These are phyloP conservation scores for Oligia latruncula DNA, from an alignment of 2,888 invertebrate genomes.

Conservation along the genomic window DNA sequence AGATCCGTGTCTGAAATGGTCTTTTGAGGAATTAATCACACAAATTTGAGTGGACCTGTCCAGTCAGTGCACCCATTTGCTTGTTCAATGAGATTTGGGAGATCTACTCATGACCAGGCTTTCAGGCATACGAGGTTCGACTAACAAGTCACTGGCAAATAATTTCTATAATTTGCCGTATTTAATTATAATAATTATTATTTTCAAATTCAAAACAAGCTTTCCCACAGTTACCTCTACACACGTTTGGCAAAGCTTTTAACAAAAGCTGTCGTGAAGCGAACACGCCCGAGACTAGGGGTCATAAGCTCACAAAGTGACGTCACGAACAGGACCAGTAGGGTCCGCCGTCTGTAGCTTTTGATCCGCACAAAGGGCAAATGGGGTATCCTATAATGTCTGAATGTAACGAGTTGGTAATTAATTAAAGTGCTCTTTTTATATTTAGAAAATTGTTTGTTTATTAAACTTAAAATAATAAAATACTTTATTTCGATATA, in stretches of 20 bases:
- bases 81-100: not conserved
- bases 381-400: conserved; percentile 47
- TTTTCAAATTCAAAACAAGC: conserved; percentile 36
- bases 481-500: no score
- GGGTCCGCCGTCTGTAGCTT: conserved; percentile 62
- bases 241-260: conserved; percentile 50
- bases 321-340: conserved; percentile 73
- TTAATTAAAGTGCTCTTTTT: conserved; percentile 59
- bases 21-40: not conserved
- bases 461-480: no score
- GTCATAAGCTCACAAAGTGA: conserved; percentile 81
- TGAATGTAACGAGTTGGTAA: conserved; percentile 59
- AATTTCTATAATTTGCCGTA: not conserved
- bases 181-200: conserved; percentile 37
- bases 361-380: conserved; percentile 70
- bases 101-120: no score
- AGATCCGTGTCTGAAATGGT: not conserved
- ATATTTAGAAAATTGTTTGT: conserved; percentile 2
- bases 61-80: no score
- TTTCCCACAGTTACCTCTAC: conserved; percentile 37
- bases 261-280: conserved; percentile 60
- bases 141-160: not conserved
- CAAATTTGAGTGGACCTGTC: not conserved
- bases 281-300: conserved; percentile 48
- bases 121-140: not conserved